Base-by-base conservation (phyloP, 2,797 vertebrate genomes). In the Cryptoprocta ferox region DNA sequence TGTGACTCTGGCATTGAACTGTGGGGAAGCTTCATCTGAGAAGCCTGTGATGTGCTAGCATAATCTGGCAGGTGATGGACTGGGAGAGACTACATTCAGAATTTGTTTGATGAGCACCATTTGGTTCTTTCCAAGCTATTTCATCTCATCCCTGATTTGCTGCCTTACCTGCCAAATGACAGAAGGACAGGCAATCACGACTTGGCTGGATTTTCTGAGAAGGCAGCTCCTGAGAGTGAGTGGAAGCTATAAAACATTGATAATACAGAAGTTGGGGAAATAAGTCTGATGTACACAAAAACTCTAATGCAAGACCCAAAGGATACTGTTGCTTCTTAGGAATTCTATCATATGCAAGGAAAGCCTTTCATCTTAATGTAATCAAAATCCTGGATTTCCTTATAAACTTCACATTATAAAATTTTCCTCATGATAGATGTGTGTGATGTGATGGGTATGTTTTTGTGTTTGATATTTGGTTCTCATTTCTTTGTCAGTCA, bases 171-270 rank as follows among this genome's bases (percentile, higher is more conserved):
- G 56, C 48, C 18, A 45, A 66, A 45, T 59, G 75, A 66, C 15
- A 48, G n/a, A 50, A 61, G 11, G 56, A 53, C 28, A 26, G 32
- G 11, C 39, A 39, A 16, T 89, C 19, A 30, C 3, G 63, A 1
- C 70, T n/a, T 63, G 79, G 42, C 70, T 93, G 37, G 21, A 6
- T 89, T 85, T 95, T 87, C 85, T 94, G 32, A 53, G 50, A 90
- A 61, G 53, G 65, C 4, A 56, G 24, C 37, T 76, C 24, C 24
- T 42, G 15, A 66, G 48, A 39, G 2, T 81, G 45, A n/a, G 10
- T 24, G 0, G 3, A 70, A 68, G 53, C 71, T 30, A 26, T 35
- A 83, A 83, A 85, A 42, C 42, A 15, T 66, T 15, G 6, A 39
- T 76, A 76, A 42, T 16, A 37, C 61, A 90, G 11, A 68, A 32